Percentiles rank a stretch among this genome's conserved stretches.
Evolutionary conservation across 2,113 vertebrate species (phyloP).

Genomic region (Crotalus tigris): DNA sequence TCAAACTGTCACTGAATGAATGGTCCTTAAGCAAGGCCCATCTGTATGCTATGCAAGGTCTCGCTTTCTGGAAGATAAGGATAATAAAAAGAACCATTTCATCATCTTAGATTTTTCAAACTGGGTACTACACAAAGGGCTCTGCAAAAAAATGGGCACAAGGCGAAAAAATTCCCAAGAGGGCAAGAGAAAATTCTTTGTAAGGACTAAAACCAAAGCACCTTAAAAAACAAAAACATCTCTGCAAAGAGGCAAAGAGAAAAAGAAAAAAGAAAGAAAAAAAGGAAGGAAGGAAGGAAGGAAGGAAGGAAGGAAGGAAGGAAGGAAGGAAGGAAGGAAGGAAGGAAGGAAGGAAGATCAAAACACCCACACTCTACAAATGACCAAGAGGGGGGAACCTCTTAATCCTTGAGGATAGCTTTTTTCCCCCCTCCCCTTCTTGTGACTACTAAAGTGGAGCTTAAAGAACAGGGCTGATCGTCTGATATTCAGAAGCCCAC

Average conservation of each 20-base stretch:
- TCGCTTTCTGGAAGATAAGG: background rate
- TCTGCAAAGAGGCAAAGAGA: background rate
- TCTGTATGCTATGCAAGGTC: background rate
- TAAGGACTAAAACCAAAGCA: background rate
- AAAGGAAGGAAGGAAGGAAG: background rate
- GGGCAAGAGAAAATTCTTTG: no score
- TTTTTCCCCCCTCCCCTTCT: no score
- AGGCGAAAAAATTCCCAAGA: background rate
- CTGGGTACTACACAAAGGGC: background rate
- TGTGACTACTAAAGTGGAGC: background rate
- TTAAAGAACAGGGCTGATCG: no score
- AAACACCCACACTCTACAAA: no score
- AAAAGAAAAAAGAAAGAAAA: background rate
- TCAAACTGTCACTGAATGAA: background rate
- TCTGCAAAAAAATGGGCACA: background rate
- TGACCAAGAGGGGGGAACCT: no score
- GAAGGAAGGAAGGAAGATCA: no score
- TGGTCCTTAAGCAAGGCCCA: background rate
- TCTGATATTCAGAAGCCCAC: no score
- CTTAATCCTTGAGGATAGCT: no score
- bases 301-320: no score
- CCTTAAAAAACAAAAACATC: background rate
- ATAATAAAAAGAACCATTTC: background rate
- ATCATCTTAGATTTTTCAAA: background rate
- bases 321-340: no score